Evolutionary conservation across 2,888 invertebrate genomes (phyloP).

Genomic region (Polyploca ridens): DNA sequence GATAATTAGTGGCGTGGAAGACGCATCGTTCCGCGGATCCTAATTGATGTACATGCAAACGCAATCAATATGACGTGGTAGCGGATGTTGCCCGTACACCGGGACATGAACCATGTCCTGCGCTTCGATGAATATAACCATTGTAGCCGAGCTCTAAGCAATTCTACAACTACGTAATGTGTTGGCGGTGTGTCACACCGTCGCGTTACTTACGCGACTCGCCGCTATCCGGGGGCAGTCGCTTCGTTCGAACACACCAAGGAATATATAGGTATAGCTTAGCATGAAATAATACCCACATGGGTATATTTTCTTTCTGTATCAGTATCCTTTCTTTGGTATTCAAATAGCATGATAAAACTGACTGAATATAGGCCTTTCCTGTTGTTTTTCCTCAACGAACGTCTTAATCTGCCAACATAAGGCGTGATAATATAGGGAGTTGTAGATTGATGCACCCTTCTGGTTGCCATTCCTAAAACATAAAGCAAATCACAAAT

Average conservation of each 20-base stretch:
- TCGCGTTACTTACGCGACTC: not conserved
- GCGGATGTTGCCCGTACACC: conserved; percentile 66
- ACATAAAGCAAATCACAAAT: no score
- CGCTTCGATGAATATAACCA: conserved; percentile 28
- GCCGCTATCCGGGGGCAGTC: conserved; percentile 9
- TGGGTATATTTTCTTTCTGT: no score
- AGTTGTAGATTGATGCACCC: no score
- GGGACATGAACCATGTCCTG: conserved; percentile 32
- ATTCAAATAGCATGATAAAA: not conserved
- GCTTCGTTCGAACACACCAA: not conserved
- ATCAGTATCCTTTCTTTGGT: no score
- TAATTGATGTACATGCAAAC: conserved; percentile 83
- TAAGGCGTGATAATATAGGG: no score
- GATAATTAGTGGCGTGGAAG: conserved; percentile 79
- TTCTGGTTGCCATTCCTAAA: no score
- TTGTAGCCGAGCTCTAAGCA: conserved; percentile 22
- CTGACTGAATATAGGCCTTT: no score
- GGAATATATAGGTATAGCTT: no score
- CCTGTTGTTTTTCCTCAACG: not conserved
- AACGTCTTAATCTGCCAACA: not conserved
- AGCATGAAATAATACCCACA: no score
- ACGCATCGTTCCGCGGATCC: conserved; percentile 76
- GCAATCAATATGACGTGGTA: conserved; percentile 78
- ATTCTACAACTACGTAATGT: conserved; percentile 11
- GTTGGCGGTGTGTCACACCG: conserved; percentile 11